Conservation (phyloP, 2,797 vertebrate species). For the Psittacula derbiana region DNA sequence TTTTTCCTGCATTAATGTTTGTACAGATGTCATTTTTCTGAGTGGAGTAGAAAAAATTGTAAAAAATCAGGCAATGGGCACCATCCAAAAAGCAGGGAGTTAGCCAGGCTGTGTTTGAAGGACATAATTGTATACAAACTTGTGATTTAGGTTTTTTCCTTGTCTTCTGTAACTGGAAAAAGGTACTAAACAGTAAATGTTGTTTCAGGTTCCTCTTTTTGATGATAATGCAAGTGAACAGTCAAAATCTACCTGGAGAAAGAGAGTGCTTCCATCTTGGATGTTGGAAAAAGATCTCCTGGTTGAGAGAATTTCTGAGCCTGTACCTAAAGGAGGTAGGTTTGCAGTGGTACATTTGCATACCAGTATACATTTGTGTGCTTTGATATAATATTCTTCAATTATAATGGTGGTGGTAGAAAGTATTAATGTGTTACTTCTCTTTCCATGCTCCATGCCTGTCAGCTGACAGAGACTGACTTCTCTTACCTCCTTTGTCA, state of each 20-base stretch:
- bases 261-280: conserved; percentile 78
- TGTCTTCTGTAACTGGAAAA: background rate
- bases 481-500: background rate
- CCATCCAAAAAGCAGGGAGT: background rate
- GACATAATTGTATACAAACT: background rate
- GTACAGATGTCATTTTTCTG: background rate
- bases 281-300: conserved; percentile 69
- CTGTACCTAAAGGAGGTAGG: conserved; percentile 58
- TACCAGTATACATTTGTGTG: background rate
- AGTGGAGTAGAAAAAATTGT: background rate
- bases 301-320: conserved; percentile 39
- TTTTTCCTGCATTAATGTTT: background rate
- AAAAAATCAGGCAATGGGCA: background rate
- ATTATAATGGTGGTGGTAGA: background rate
- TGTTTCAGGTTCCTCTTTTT: conserved; percentile 62
- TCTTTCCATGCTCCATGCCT: background rate
- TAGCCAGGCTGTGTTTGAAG: background rate
- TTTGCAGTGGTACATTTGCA: background rate
- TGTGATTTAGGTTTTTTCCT: background rate
- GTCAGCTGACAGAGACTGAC: background rate
- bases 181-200: background rate
- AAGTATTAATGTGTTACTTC: background rate
- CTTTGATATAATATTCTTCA: background rate
- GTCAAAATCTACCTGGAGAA: conserved; percentile 48
- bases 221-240: background rate